These are phyloP conservation scores for Lepilemur ruficaudatus DNA, from an alignment of 2,797 vertebrate species.

Conservation along the genomic window DNA sequence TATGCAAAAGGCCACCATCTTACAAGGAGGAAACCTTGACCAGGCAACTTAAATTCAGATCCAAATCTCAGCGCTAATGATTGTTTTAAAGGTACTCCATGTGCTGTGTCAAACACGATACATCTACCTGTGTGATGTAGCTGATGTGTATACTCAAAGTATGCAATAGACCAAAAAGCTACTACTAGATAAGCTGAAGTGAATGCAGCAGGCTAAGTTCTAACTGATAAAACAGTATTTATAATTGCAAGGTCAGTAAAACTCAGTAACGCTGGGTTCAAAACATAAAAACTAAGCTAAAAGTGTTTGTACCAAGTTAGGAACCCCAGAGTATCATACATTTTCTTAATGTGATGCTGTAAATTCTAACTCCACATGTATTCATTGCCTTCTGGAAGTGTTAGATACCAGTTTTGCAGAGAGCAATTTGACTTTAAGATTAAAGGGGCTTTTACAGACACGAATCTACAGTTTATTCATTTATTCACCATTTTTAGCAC, in stretches of 20 bases:
- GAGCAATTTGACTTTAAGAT: conserved; percentile 42
- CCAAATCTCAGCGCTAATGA: not conserved
- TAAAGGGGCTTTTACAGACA: not conserved
- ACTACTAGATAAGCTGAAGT: not conserved
- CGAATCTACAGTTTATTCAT: not conserved
- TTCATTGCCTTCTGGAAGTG: not conserved
- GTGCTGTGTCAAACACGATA: not conserved
- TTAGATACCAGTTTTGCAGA: not conserved
- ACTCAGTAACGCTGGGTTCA: not conserved
- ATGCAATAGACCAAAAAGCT: not conserved
- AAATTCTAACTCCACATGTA: not conserved
- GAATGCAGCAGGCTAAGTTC: not conserved
- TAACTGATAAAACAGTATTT: not conserved
- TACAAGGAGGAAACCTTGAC: conserved; percentile 12
- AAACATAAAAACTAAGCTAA: not conserved
- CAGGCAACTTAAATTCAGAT: conserved; percentile 39
- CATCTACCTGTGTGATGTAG: not conserved
- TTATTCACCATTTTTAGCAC: not conserved
- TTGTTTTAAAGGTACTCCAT: conserved; percentile 19
- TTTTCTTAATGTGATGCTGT: not conserved
- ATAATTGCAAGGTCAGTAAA: not conserved
- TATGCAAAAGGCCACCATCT: not conserved
- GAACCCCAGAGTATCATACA: not conserved
- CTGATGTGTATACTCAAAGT: not conserved
- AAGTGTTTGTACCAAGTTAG: not conserved